Conservation (phyloP, 2,888 invertebrate genomes). For the Diogma glabrata region DNA sequence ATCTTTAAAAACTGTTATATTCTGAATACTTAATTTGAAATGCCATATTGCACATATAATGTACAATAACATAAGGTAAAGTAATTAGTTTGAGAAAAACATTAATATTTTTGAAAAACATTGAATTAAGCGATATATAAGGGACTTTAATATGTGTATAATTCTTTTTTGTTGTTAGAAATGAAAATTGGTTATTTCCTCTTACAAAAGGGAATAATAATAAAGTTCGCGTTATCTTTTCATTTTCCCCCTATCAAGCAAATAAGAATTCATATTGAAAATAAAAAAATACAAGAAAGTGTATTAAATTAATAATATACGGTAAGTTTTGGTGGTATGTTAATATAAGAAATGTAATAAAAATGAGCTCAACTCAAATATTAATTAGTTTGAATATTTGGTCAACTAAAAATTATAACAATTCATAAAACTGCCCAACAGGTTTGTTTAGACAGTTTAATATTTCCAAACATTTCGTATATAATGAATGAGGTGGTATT, state of each 20-base stretch:
- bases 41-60: slow-evolving; percentile 7
- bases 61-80: slow-evolving; percentile 16
- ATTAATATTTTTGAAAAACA: not conserved
- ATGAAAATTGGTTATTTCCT: slow-evolving; percentile 18
- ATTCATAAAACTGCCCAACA: too few species aligned
- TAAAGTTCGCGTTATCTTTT: slow-evolving; percentile 6
- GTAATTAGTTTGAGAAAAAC: slow-evolving; percentile 14
- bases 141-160: not conserved
- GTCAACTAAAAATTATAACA: not conserved
- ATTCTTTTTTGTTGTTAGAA: too few species aligned
- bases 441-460: too few species aligned
- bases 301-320: slow-evolving; percentile 5
- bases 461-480: too few species aligned
- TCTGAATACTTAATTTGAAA: not conserved
- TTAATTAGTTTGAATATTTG: slow-evolving; percentile 2
- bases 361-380: too few species aligned
- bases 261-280: not conserved
- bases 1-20: not conserved
- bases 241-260: not conserved
- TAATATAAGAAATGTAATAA: too few species aligned
- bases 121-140: not conserved
- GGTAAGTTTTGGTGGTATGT: slow-evolving; percentile 4
- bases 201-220: slow-evolving; percentile 3
- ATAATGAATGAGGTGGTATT: too few species aligned
- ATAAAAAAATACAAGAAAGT: not conserved